A percentile compares a stretch with the other conserved stretches of the same genome.
Conservation (phyloP, 2,797 vertebrate genomes). For the Chrosomus eos region DNA sequence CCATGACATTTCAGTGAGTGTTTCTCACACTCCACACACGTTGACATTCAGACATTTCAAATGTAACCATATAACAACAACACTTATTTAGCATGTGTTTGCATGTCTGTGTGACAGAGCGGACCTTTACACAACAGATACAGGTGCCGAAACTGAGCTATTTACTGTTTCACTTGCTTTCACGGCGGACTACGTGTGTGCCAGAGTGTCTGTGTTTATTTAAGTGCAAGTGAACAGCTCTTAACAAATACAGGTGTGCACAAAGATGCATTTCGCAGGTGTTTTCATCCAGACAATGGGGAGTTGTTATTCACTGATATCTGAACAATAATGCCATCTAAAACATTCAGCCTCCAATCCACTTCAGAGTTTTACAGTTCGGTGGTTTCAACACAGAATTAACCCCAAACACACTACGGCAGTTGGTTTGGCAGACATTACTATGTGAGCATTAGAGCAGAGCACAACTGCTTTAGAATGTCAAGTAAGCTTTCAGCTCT, state of each 20-base stretch:
- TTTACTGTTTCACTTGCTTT: slow-evolving; percentile 36
- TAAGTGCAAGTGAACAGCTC: slow-evolving; percentile 30
- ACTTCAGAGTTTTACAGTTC: neutral
- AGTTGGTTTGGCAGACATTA: neutral
- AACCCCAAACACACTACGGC: neutral
- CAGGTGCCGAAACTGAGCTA: slow-evolving; percentile 30
- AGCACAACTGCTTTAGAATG: slow-evolving; percentile 17
- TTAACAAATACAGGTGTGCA: slow-evolving; percentile 32
- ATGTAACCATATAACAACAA: slow-evolving; percentile 26
- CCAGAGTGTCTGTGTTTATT: slow-evolving; percentile 43
- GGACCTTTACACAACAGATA: neutral
- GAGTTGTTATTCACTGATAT: neutral
- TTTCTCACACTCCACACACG: slow-evolving; percentile 14
- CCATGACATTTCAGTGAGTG: slow-evolving; percentile 30
- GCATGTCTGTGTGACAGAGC: slow-evolving; percentile 25
- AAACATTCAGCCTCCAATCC: neutral
- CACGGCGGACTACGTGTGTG: neutral
- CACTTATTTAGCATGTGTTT: slow-evolving; percentile 33
- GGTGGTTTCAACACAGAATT: slow-evolving; percentile 18
- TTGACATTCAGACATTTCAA: slow-evolving; percentile 29
- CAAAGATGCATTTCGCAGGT: slow-evolving; percentile 24
- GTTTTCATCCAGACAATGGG: slow-evolving; percentile 24
- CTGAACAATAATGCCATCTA: neutral
- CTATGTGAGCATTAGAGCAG: slow-evolving; percentile 4
- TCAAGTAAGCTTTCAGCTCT: slow-evolving; percentile 30